Percentiles rank a stretch among this genome's conserved stretches.
phyloP scores from a whole-genome alignment of 2,113 vertebrate genomes.

The Dendropsophus ebraccatus region DNA sequence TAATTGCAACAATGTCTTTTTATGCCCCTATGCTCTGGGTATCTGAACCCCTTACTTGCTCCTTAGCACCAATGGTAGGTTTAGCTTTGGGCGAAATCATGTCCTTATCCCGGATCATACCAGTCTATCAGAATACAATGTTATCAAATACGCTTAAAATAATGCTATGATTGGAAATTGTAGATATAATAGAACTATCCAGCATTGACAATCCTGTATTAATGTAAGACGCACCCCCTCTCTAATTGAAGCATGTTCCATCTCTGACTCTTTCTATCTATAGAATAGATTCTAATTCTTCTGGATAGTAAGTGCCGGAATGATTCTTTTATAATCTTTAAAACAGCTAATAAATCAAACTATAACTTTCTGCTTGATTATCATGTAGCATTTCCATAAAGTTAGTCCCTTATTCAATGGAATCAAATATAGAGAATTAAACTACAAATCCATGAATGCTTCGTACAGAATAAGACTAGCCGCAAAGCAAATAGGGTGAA shows the following conservation, averaged over 20 bases:
- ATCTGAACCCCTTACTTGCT: too few species aligned
- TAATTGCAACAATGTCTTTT: too few species aligned
- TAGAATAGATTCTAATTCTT: background rate
- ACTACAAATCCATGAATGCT: slow-evolving; percentile 31
- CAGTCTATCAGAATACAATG: too few species aligned
- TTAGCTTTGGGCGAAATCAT: too few species aligned
- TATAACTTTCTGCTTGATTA: slow-evolving; percentile 44
- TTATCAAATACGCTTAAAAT: background rate
- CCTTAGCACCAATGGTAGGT: too few species aligned
- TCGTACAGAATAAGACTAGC: slow-evolving; percentile 23
- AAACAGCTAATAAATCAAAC: slow-evolving; percentile 39
- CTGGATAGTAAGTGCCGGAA: background rate
- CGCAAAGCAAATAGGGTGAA: slow-evolving; percentile 44
- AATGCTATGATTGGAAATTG: background rate
- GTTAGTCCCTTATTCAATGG: background rate
- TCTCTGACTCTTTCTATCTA: background rate
- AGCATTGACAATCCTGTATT: background rate
- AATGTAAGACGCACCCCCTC: background rate
- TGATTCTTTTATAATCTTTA: slow-evolving; percentile 32
- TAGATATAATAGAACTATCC: background rate
- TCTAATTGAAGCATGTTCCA: background rate
- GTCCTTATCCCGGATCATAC: too few species aligned
- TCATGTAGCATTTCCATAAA: slow-evolving; percentile 25
- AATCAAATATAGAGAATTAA: slow-evolving; percentile 40
- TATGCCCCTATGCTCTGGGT: too few species aligned